Conservation (phyloP, 2,113 vertebrate species). For the Sminthopsis crassicaudata region DNA sequence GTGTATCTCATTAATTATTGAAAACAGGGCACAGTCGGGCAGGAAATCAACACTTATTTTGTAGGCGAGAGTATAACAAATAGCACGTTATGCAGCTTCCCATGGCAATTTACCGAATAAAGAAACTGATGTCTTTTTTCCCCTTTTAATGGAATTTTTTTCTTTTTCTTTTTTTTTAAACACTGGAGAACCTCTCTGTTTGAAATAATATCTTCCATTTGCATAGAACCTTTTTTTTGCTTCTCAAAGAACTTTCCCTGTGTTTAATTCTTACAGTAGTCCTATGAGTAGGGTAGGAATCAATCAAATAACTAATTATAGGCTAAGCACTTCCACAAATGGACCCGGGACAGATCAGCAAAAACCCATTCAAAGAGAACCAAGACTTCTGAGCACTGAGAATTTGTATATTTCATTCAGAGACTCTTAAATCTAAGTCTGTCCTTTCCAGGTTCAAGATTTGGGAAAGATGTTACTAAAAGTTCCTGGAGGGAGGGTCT, state of each 20-base stretch:
- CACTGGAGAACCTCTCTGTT: background rate
- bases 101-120: constrained; percentile 33
- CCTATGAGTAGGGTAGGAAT: constrained; percentile 4
- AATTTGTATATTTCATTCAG: constrained; percentile 9
- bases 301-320: constrained; percentile 24
- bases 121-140: constrained; percentile 48
- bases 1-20: constrained; percentile 76
- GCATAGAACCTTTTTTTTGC: background rate
- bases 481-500: background rate
- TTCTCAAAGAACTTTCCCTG: background rate
- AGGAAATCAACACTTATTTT: constrained; percentile 64
- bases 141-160: constrained; percentile 9
- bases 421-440: constrained; percentile 59
- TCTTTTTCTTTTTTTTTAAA: constrained; percentile 25
- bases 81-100: constrained; percentile 8
- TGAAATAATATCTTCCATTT: constrained; percentile 11
- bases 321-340: constrained; percentile 24
- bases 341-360: constrained; percentile 45
- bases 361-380: constrained; percentile 50
- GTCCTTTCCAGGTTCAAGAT: constrained; percentile 41
- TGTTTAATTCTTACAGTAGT: background rate
- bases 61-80: constrained; percentile 36
- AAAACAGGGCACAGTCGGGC: constrained; percentile 74
- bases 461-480: background rate
- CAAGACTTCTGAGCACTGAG: constrained; percentile 48